Evolutionary conservation across 2,113 vertebrate genomes (phyloP).

Genomic region (Eublepharis macularius): DNA sequence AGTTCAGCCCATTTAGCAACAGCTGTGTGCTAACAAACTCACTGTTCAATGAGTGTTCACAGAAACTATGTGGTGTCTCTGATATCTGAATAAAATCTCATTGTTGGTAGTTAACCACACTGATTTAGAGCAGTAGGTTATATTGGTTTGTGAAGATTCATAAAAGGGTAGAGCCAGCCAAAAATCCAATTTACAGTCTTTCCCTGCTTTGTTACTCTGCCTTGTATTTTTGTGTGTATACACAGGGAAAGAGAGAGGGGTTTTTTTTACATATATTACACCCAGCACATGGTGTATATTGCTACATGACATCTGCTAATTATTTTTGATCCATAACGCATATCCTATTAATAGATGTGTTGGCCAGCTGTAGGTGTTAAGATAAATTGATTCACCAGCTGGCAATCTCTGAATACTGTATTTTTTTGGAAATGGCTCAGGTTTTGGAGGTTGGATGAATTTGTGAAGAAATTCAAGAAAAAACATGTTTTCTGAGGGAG

Average conservation of each 20-base stretch:
- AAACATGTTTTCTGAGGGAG: neutral
- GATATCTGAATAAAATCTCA: neutral
- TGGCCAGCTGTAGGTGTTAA: slow-evolving; percentile 64
- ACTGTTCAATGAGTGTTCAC: neutral
- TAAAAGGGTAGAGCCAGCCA: neutral
- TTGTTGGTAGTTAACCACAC: neutral
- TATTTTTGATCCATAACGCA: slow-evolving; percentile 37
- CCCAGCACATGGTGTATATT: neutral
- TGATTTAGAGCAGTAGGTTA: neutral
- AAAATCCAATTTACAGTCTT: neutral
- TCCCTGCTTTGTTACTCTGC: neutral
- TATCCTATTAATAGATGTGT: slow-evolving; percentile 62
- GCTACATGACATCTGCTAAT: slow-evolving; percentile 45
- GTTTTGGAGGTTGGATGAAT: neutral
- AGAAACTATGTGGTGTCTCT: neutral
- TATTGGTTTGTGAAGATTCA: neutral
- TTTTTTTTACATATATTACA: neutral
- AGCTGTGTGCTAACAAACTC: too few species aligned
- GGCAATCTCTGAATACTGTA: slow-evolving; percentile 46
- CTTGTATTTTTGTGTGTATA: neutral
- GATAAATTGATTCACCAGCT: slow-evolving; percentile 67
- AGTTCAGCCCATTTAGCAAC: neutral
- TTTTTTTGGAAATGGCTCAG: slow-evolving; percentile 55
- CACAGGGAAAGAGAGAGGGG: neutral
- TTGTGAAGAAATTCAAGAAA: neutral